Evolutionary conservation across 2,888 invertebrate genomes (phyloP), one percentile per base, ranked within the genome.

Genomic region (Dryomyza anilis): DNA sequence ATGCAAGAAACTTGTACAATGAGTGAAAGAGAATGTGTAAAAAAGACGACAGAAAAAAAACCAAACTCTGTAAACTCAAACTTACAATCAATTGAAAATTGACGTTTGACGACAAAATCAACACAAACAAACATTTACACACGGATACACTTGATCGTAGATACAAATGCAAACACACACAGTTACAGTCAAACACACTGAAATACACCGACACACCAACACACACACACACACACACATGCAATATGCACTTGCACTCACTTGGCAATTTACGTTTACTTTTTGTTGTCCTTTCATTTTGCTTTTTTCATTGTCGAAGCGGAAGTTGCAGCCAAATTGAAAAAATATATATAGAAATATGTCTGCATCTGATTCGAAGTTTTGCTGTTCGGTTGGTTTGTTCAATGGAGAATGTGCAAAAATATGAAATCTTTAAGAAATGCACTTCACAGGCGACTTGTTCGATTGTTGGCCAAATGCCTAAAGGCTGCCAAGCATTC

Each of bases 31-130:
- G 14, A 56, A 39, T 14, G 19, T n/a, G 12, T 10, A 23, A 39
- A 46, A 1, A 29, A 48, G 16, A 45, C 21, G 19, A n/a, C 12
- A 16, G 14, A 19, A 55, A 14, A 16, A 58, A 10, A 29, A 58
- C n/a, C 12, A 55, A 16, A 46, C n/a, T n/a, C n/a, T 25, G 48
- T 23, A 59, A 58, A 48, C 7, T 23, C 23, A n/a, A 16, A 56
- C 59, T 50, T 63, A 64, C 64, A 69, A 66, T 76, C 71, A 72
- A 72, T 77, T 72, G 67, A 70, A 72, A 73, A 73, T 76, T 76
- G 78, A 78, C 73, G 71, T 78, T 77, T 76, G 72, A 76, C 72
- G 69, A 73, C 61, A 63, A 74, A 73, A 76, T 76, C 76, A 77
- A 71, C 73, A 76, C 67, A 70, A 65, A 69, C 65, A 73, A 16